Evolutionary conservation across 2,113 vertebrate genomes (phyloP).

Genomic region (Oriolus oriolus): DNA sequence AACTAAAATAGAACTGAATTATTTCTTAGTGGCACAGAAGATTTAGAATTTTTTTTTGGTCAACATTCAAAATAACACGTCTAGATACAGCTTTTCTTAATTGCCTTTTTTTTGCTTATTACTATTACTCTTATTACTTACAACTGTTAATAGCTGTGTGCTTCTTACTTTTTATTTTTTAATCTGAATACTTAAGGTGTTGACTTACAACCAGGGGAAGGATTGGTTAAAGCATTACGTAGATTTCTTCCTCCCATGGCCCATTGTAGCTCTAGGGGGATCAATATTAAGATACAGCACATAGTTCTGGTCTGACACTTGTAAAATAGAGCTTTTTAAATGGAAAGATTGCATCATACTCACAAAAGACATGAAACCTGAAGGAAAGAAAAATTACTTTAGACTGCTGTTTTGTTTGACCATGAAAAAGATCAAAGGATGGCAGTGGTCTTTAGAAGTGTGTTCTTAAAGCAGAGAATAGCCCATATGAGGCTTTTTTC

Average conservation of each 20-base stretch:
- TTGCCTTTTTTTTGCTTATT: background rate
- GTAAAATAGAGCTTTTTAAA: background rate
- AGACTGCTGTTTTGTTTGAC: background rate
- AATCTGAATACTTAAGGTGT: background rate
- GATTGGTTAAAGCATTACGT: background rate
- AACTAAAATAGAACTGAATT: background rate
- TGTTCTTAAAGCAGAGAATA: background rate
- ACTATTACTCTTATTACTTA: background rate
- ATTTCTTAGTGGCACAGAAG: background rate
- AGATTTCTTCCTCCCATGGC: background rate
- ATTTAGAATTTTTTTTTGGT: background rate
- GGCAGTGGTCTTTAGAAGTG: background rate
- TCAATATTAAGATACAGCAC: background rate
- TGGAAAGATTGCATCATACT: background rate
- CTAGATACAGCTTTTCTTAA: background rate
- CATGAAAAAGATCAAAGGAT: background rate
- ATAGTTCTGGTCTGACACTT: background rate
- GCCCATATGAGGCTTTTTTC: background rate
- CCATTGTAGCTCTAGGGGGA: background rate
- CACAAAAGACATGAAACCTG: background rate
- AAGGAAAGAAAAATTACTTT: background rate
- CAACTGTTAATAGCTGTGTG: background rate
- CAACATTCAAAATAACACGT: background rate
- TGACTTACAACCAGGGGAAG: background rate
- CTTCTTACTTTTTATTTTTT: background rate